Evolutionary conservation across 2,113 vertebrate species (phyloP), one percentile per base, ranked within the genome.

Genomic region (Cettia cetti): DNA sequence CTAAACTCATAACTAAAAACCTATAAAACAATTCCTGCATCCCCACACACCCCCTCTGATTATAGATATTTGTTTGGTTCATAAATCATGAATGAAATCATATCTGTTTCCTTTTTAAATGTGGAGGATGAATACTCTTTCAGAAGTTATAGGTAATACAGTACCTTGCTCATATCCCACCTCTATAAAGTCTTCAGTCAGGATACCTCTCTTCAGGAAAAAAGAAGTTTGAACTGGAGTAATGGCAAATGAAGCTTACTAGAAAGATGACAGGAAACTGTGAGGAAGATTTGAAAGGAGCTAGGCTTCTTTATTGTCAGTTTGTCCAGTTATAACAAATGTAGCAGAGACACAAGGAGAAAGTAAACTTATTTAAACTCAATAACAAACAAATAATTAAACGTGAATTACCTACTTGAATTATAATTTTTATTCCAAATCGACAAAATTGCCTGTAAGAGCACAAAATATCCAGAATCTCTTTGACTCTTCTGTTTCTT

Each of bases 11-110:
- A n/a, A n/a, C n/a, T n/a, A n/a, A n/a, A n/a, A n/a, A n/a, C n/a
- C n/a, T n/a, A n/a, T n/a, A n/a, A n/a, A n/a, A n/a, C n/a, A n/a
- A n/a, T n/a, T n/a, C n/a, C n/a, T n/a, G n/a, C n/a, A n/a, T n/a
- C n/a, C n/a, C n/a, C n/a, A n/a, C n/a, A n/a, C n/a, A 31, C 1
- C 3, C 45, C 10, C 4, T n/a, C 13, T 53, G 8, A 14, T 20
- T 6, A 68, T 8, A 76, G 15, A 17, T 31, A 68, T 5, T 59
- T 0, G 49, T 80, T 89, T 64, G 15, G 7, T 50, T 75, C 52
- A 39, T 40, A 63, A 87, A 57, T 26, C 5, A 56, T 24, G 2
- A 86, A 71, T 14, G 1, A 77, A 60, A 44, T 59, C 0, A 5
- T 39, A 39, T 30, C 4, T 44, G 4, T 57, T 21, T 78, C 4